Evolutionary conservation across 1,140 invertebrate species (phyloP), one percentile per base, ranked within the genome.

Genomic region (Lepidurus apus): DNA sequence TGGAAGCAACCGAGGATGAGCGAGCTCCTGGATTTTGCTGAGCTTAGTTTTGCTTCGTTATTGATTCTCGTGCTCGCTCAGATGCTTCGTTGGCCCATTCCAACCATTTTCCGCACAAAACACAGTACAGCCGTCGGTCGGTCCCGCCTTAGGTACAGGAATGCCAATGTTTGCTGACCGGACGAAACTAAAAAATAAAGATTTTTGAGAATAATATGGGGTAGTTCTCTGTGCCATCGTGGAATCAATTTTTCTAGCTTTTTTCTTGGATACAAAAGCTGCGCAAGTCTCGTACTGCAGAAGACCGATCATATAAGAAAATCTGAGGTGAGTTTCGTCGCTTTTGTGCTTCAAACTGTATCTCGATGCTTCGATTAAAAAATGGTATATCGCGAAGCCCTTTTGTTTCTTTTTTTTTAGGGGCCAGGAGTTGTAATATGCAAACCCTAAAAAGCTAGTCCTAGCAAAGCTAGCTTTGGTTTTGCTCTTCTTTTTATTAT

Each of bases 11-110:
- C 53, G 53, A 13, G 34, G 53, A 65, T 65, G 53, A 65, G 53
- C 53, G 7, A 65, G 53, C 8, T 65, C 17, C 17, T 65, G n/a
- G 53, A n/a, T 65, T 65, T 65, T 65, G 53, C 53, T 65, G 9
- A 65, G 13, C 53, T 65, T 65, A 65, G 53, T 65, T 65, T 65
- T 65, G n/a, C 53, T 65, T 65, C 53, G 53, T 65, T 65, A 65
- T 65, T 65, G 53, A 65, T 65, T 65, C 53, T 65, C 53, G 4
- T 65, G 53, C 53, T 65, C 53, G 0, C 17, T 21, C 13, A 65
- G 53, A 65, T 65, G 53, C 53, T 65, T 65, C 53, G 53, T 65
- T 65, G 53, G 53, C 53, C 53, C 53, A 65, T 13, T 65, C 17
- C 53, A 65, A 65, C 53, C 53, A 13, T 13, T 65, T 65, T 65